phyloP scores from a whole-genome alignment of 2,113 vertebrate species.

The Mustela lutreola region DNA sequence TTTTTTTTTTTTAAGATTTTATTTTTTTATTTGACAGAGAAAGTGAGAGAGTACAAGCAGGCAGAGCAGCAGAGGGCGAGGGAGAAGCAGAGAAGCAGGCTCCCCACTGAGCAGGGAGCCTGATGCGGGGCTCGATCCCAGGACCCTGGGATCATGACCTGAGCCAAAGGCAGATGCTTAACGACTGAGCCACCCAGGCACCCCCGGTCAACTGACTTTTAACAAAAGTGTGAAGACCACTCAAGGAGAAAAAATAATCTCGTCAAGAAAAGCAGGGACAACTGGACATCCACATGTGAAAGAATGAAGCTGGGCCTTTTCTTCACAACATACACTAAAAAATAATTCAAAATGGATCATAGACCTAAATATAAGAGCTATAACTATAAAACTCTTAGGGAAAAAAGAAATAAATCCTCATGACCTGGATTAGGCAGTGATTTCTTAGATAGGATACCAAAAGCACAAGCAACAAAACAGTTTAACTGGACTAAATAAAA shows the following conservation, averaged over 20 bases:
- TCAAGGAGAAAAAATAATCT: not conserved
- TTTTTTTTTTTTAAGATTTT: not conserved
- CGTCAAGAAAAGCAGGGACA: not conserved
- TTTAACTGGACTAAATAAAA: constrained; percentile 16
- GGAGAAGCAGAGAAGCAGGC: no score
- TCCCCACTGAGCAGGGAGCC: no score
- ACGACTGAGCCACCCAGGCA: no score
- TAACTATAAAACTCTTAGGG: not conserved
- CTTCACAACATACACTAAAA: not conserved
- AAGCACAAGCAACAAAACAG: constrained; percentile 11
- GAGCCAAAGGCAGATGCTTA: no score
- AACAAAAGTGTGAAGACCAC: not conserved
- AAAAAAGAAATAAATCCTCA: not conserved
- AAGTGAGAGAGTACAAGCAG: no score
- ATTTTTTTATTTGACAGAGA: no score
- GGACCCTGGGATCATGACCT: no score
- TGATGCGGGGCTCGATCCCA: no score
- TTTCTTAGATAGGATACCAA: constrained; percentile 3
- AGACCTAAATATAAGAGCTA: not conserved
- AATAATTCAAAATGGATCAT: not conserved
- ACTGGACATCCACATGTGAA: not conserved
- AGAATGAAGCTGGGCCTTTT: not conserved
- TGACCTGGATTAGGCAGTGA: not conserved
- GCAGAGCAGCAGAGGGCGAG: no score
- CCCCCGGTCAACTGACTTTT: not conserved